Evolutionary conservation across 2,113 vertebrate genomes (phyloP), one percentile per base, ranked within the genome.

Genomic region (Hemibagrus wyckioides): DNA sequence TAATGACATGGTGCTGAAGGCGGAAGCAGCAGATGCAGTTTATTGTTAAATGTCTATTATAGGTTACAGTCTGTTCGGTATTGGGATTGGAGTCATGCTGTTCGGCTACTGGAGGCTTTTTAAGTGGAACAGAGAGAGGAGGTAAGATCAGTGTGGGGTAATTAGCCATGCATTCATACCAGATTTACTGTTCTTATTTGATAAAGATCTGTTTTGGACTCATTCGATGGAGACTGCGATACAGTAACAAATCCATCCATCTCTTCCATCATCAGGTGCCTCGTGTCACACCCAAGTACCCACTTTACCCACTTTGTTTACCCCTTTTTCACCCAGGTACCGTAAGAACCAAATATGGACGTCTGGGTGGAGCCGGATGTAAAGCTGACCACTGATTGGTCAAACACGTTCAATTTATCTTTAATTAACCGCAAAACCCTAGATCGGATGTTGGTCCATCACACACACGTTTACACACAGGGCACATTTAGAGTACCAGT

Each of bases 61-160:
- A 98, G 97, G 97, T 17, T 97, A 97, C 56, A 95, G 95, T 90
- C 94, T 97, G 95, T 97, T 99, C 1, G 96, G 95, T 0, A 65
- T 97, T 4, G 96, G 97, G 21, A 84, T 97, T 0, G 97, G 97
- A 36, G 6, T 95, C 48, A 87, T 97, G 94, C 0, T 96, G 0
- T 93, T 97, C 9, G 97, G 97, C 0, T 96, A 97, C 89, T 98
- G 96, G 96, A 94, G 91, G 83, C 86, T 99, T 0, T 91, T 96
- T 76, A 95, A 75, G 56, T 98, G 97, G 97, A 99, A 99, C 93
- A 94, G 96, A 3, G 96, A 98, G 81, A 95, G 97, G 88, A 97
- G 96, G 97, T 97, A 89, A 59, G 90, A 41, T 30, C 28, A 8
- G 44, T 5, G 13, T 50, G 5, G 4, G 0, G 14, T 77, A 6